Conservation (phyloP, 2,888 invertebrate species). For the Horisme vitalbata region DNA sequence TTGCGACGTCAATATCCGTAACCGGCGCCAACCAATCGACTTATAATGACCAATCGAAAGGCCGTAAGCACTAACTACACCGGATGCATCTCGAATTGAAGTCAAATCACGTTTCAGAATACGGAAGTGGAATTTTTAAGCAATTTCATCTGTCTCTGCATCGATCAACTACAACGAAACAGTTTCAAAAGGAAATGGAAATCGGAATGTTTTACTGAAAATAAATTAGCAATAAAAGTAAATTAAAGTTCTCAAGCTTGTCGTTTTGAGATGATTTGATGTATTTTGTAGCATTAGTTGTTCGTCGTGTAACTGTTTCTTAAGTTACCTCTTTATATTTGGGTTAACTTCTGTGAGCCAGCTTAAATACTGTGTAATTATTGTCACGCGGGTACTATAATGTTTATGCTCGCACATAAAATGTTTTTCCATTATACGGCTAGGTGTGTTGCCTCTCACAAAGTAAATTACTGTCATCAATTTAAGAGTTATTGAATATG, state of each 20-base stretch:
- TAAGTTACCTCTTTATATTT: no score
- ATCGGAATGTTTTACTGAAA: neutral
- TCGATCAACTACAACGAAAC: conserved; percentile 1
- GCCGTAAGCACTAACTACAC: conserved; percentile 50
- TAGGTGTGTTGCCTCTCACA: conserved; percentile 18
- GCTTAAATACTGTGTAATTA: no score
- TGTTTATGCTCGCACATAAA: conserved; percentile 8
- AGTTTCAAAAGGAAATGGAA: conserved; percentile 3
- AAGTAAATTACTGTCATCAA: conserved; percentile 31
- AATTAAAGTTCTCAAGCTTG: neutral
- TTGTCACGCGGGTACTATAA: no score
- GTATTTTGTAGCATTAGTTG: no score
- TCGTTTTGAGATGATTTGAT: no score
- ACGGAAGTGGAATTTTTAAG: conserved; percentile 13
- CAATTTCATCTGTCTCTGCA: conserved; percentile 6
- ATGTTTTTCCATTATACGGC: conserved; percentile 37
- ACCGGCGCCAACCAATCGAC: conserved; percentile 62
- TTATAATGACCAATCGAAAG: conserved; percentile 65
- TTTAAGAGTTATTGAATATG: conserved; percentile 38
- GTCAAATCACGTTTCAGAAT: conserved; percentile 16
- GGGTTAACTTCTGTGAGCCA: no score
- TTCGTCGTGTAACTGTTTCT: no score
- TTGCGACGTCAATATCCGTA: conserved; percentile 67
- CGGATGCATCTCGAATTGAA: conserved; percentile 35
- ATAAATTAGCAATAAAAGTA: neutral